Evolutionary conservation across 2,797 vertebrate species (phyloP), one percentile per base, ranked within the genome.

Genomic region (Pseudomugil tenellus): DNA sequence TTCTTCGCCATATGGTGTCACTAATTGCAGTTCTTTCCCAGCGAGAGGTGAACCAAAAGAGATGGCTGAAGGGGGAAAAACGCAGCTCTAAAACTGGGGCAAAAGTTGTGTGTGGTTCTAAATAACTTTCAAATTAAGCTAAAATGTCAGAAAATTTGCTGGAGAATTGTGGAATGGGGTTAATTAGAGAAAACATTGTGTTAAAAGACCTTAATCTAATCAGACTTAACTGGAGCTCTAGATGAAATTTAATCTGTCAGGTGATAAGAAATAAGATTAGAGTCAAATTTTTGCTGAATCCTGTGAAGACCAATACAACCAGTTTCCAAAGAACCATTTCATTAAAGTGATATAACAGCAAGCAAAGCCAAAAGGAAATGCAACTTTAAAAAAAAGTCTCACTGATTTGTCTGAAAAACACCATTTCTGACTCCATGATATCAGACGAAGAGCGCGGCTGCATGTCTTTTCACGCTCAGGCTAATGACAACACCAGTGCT

Each of bases 1-100:
- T 88, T 92, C 86, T 86, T 83, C 55, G 73, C 92, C 94, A 95
- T 95, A 94, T 95, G 94, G 94, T 87, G 84, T 85, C 89, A 89
- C 93, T 94, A 94, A 94, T 94, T 95, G 92, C 92, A 70, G 85
- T 84, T 91, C 90, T 80, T 84, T 89, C 87, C 60, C 80, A 80
- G 77, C 49, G 31, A 84, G 84, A 92, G 83, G 81, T 87, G 81
- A 81, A 87, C 77, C 76, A 85, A 91, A 84, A 82, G 77, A 80
- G 79, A 84, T 29, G 74, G 79, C 79, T 85, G 75, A 83, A 86
- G 76, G 69, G 63, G 77, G 68, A 56, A 57, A 81, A 79, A 84
- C 65, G 69, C 63, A 76, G 49, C 58, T 48, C 53, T 53, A 76
- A 86, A 91, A 91, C 72, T 90, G 83, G 87, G 84, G 66, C 85